Base-by-base conservation (phyloP, 2,888 invertebrate genomes). In the Tetragnatha montana region DNA sequence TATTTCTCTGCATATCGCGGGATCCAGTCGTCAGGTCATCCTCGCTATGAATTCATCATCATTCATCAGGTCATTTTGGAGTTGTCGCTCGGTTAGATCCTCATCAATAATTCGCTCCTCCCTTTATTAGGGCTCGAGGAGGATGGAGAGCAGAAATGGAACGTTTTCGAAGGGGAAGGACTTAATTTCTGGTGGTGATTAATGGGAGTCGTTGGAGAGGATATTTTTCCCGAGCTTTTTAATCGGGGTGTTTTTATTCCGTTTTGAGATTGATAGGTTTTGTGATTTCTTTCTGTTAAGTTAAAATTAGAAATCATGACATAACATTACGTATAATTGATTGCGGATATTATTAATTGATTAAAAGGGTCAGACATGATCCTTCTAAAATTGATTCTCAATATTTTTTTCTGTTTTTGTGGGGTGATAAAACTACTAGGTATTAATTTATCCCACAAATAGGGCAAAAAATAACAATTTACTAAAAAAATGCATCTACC, bases 31-130 rank as follows among this genome's bases (percentile, higher is more conserved):
- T 82, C 74, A 60, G 74, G 71, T 81, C 50, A 71, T 68, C 74
- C 74, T 35, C 35, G 74, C 60, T 74, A 74, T 82, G 51, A 82
- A 82, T 82, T 82, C 74, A 82, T 82, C 82, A 82, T 82, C 82
- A 82, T 51, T 82, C 82, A 82, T 73, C 82, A 51, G 51, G 21
- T 78, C 51, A 22, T 78, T 78, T 75, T 78, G 78, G 74, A 82
- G 51, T 82, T 74, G 82, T 82, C 74, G 73, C 82, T 74, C n/a
- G 35, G 74, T 82, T 74, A 82, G 74, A 82, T 74, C 21, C 74
- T 74, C 82, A 82, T 82, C 82, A 82, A 74, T 74, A 82, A 82
- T 82, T 74, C 82, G 82, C 14, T 71, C 82, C 51, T 82, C 74
- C 74, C 82, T 82, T 82, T 82, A 82, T 82, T 82, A 82, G 74